Base-by-base conservation (phyloP, 2,113 vertebrate genomes). In the Phocoena sinus region DNA sequence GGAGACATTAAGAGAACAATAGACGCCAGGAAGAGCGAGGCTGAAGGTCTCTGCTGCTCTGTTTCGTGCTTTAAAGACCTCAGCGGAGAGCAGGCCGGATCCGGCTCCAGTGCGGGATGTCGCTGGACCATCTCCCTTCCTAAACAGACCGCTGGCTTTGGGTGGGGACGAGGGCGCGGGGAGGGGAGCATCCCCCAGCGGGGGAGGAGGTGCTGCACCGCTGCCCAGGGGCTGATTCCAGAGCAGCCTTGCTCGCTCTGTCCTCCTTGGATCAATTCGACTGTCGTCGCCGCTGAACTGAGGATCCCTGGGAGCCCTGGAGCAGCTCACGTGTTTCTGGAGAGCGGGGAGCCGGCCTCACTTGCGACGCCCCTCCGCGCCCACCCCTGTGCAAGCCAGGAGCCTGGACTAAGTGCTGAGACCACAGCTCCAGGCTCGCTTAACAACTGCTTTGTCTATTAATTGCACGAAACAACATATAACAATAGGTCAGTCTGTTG, bases 401-500 rank as follows among this genome's bases (percentile, higher is more conserved):
- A 80, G 58, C 38, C 38, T 17, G 2, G 70, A 20, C 73, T n/a
- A 31, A 26, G 85, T 41, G 41, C 90, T 63, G 56, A 89, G 12
- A 1, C 56, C 13, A 31, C 53, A 18, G 53, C 82, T 56, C 62
- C 2, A 28, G 50, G 12, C 76, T 38, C 6, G 15, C 10, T 1
- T 33, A 47, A 95, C 89, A 95, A 28, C 62, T 1, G 56, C 92
- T 77, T 50, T 79, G 87, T 96, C 89, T 77, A 10, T 89, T 17
- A 5, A 41, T 14, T 12, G 21, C 14, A 53, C 74, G 23, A 41
- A 80, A 63, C 89, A 36, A 41, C 90, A 65, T 20, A 3, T 21
- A 44, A 96, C 93, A 96, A 36, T 82, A 94, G 92, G 11, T 5
- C 31, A 5, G 44, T 84, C 63, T 96, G 93, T 90, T 6, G 31